A percentile compares a stretch with the other conserved stretches of the same genome.
Evolutionary conservation across 1,140 invertebrate species (phyloP).

Genomic region (Polyergus mexicanus): DNA sequence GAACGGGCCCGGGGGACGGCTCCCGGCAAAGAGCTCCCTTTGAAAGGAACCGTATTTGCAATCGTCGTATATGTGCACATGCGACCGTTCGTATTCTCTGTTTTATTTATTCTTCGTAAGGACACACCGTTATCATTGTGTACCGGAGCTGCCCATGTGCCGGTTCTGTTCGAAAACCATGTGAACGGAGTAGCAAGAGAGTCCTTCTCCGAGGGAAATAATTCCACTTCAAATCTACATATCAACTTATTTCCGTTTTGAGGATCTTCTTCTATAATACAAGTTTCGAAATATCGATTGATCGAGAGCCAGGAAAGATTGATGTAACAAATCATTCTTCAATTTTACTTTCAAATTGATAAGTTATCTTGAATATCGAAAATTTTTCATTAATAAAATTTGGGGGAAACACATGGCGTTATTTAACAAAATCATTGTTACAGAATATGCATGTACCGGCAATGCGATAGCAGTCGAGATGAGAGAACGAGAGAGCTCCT

Average conservation of each 20-base stretch:
- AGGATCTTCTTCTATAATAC: not conserved
- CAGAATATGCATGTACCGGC: not conserved
- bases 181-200: not conserved
- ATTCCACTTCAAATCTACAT: conserved; percentile 1
- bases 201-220: not conserved
- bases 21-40: conserved; percentile 44
- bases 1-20: conserved; percentile 1
- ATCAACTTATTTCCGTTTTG: not conserved
- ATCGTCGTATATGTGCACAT: conserved; percentile 22
- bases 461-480: not conserved
- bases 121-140: conserved; percentile 25
- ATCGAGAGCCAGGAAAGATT: not conserved
- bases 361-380: not conserved
- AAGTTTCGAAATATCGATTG: not conserved
- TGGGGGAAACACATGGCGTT: not conserved
- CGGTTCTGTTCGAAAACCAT: conserved; percentile 34
- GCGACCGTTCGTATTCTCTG: conserved; percentile 22
- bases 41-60: conserved; percentile 51
- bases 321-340: not conserved
- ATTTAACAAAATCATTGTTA: not conserved
- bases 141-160: not conserved
- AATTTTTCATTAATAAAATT: not conserved
- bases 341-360: not conserved
- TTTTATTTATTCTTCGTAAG: conserved; percentile 51
- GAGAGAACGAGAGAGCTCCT: not conserved